phyloP scores from a whole-genome alignment of 2,113 vertebrate genomes.

The Ceuthmochares aereus region DNA sequence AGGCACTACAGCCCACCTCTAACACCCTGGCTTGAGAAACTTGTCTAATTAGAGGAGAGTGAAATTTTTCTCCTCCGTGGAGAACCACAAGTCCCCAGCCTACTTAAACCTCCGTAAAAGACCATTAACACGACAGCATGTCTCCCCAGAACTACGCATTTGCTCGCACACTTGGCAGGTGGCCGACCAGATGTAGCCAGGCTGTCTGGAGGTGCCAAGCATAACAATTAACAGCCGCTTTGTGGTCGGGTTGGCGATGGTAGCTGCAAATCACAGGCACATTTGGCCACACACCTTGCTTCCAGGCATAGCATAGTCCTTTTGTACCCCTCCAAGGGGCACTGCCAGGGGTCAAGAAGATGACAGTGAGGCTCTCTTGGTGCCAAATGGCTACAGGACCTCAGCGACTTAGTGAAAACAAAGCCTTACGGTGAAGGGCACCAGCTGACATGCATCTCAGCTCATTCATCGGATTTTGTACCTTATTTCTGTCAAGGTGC shows the following conservation, averaged over 20 bases:
- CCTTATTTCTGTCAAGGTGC: neutral
- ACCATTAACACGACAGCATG: neutral
- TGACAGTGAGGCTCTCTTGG: neutral
- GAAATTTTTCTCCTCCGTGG: neutral
- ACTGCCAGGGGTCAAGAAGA: neutral
- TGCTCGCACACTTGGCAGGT: neutral
- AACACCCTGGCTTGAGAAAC: rapidly evolving
- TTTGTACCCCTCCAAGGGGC: neutral
- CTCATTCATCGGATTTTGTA: neutral
- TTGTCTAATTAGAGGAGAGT: constrained; percentile 1
- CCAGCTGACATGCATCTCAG: neutral
- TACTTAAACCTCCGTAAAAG: neutral
- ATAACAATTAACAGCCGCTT: neutral
- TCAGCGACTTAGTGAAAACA: rapidly evolving
- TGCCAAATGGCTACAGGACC: neutral
- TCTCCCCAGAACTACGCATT: neutral
- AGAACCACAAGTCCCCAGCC: neutral
- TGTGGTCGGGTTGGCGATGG: neutral
- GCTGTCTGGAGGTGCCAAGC: constrained; percentile 42
- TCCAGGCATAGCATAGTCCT: rapidly evolving
- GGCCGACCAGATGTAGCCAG: neutral
- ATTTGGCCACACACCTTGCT: neutral
- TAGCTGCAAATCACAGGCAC: neutral
- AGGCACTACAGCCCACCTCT: neutral
- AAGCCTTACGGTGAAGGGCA: neutral